Conservation (phyloP, 2,113 vertebrate species). For the Numenius arquata region DNA sequence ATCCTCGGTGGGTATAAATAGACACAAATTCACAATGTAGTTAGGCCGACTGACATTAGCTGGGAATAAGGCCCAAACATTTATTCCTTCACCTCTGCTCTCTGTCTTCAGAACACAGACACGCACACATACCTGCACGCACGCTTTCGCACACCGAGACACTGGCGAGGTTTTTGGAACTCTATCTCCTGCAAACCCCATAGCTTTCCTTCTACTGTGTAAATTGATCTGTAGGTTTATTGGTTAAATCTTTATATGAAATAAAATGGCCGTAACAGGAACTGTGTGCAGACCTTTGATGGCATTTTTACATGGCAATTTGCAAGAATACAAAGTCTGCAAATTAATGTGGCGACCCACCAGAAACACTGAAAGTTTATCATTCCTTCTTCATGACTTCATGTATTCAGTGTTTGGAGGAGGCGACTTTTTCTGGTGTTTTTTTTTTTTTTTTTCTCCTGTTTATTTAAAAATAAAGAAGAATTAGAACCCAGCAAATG, state of each 20-base stretch:
- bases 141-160: background rate
- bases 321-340: background rate
- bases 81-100: background rate
- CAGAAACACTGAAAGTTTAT: background rate
- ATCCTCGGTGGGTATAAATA: background rate
- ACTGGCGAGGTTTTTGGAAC: background rate
- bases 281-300: background rate
- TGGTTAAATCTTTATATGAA: background rate
- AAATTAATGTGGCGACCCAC: background rate
- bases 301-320: background rate
- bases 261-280: background rate
- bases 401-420: background rate
- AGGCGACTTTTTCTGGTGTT: background rate
- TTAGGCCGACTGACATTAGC: background rate
- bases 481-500: background rate
- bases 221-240: background rate
- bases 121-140: accelerated
- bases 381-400: background rate
- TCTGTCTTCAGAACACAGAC: accelerated
- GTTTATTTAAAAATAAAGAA: background rate
- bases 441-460: background rate
- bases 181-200: background rate
- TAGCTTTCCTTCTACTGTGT: background rate
- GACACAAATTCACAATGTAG: background rate
- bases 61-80: background rate